Base-by-base conservation (phyloP, 2,113 vertebrate species). In the Zapus hudsonius region DNA sequence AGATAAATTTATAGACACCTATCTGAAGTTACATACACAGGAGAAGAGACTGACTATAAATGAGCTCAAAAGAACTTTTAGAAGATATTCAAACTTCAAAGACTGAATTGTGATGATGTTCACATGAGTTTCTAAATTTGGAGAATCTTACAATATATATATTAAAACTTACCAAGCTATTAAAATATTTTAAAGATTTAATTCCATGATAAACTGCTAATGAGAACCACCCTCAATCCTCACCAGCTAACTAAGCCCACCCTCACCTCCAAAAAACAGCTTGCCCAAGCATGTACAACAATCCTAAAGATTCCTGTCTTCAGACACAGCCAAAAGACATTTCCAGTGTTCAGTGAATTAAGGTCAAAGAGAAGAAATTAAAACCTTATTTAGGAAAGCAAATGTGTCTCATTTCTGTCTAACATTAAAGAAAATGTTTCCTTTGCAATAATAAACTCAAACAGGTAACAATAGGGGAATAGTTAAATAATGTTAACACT, bases 351-450 rank as follows among this genome's bases (percentile, higher is more conserved):
- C 74, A 57, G 70, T 66, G 16, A 86, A 1, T n/a, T 92, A 33
- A 44, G 57, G 12, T 90, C 22, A 38, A 40, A 57, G 86, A 44
- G 27, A 87, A 90, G 23, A 75, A 79, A 84, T 84, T 42, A 70
- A 70, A 81, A 67, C 13, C 38, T 52, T 36, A 55, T 67, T 85
- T 74, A 31, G 84, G 82, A 86, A 47, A 74, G 29, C 31, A 20
- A 59, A 12, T 52, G 40, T 29, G 76, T 81, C 63, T 81, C 40
- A 74, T 78, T 92, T 13, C 52, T 57, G 40, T n/a, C 92, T 61
- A 69, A 91, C 87, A 87, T 84, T 72, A 87, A 92, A 90, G 20
- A 3, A 52, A 59, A 88, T 11, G 3, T 84, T 84, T 13, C 55
- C 36, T 85, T 13, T 57, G 36, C 19, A 69, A 72, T 64, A 42